phyloP scores from a whole-genome alignment of 1,140 invertebrate genomes.

The Brachionus rubens region DNA sequence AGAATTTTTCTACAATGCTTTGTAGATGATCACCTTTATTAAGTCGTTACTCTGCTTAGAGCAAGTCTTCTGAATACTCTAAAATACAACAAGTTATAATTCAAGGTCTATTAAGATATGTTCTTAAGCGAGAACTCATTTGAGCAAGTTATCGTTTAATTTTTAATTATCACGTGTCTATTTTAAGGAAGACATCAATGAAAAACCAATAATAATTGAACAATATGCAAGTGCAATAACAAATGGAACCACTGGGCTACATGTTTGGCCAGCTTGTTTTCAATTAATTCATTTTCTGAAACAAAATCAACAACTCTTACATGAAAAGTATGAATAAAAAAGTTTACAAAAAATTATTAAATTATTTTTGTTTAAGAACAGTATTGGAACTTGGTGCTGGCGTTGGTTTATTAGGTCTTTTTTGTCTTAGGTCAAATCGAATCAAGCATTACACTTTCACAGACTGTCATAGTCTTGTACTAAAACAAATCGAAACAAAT shows the following conservation, averaged over 20 bases:
- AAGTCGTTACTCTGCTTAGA: no score
- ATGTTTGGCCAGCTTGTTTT: conserved; percentile 18
- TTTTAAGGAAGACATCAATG: background rate
- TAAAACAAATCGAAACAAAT: conserved; percentile 23
- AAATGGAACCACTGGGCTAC: conserved; percentile 19
- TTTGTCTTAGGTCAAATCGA: background rate
- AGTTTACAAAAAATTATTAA: background rate
- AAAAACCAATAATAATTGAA: conserved; percentile 7
- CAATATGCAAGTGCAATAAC: background rate
- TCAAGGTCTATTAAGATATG: no score
- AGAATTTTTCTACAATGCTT: no score
- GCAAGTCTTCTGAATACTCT: no score
- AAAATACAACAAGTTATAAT: no score
- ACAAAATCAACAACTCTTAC: background rate
- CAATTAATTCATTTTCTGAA: background rate
- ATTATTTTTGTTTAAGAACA: background rate
- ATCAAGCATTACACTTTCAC: background rate
- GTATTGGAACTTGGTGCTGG: background rate
- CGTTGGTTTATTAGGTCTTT: background rate
- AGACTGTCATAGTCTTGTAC: background rate
- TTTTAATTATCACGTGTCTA: background rate
- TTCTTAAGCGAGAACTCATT: no score
- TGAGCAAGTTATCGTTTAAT: no score
- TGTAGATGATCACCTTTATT: no score
- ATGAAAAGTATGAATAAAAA: background rate